Evolutionary conservation across 2,113 vertebrate genomes (phyloP).

Genomic region (Hypomesus transpacificus): DNA sequence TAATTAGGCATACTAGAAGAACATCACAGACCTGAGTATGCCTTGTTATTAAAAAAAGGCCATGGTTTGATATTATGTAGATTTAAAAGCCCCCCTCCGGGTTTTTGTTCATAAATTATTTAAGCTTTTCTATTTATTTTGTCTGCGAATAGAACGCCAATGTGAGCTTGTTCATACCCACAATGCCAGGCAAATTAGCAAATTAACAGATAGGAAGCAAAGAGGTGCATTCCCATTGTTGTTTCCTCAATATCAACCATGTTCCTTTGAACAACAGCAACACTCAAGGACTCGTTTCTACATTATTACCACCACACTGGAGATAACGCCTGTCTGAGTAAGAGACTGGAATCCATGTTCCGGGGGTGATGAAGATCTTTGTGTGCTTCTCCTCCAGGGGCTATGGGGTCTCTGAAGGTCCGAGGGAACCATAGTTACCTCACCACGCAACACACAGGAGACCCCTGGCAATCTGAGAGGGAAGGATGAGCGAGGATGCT

Average conservation of each 20-base stretch:
- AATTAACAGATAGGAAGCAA: conserved; percentile 51
- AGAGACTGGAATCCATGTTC: conserved; percentile 30
- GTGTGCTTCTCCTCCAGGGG: conserved; percentile 21
- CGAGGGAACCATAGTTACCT: conserved; percentile 27
- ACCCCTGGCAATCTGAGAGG: not conserved
- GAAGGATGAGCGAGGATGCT: not conserved
- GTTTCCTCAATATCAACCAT: conserved; percentile 38
- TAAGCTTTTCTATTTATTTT: conserved; percentile 48
- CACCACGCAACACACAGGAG: conserved; percentile 27
- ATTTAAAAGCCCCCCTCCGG: conserved; percentile 67
- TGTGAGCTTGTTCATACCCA: conserved; percentile 48
- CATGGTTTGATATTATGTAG: conserved; percentile 72
- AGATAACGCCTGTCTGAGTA: conserved; percentile 21
- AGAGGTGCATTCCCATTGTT: conserved; percentile 36
- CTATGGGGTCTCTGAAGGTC: conserved; percentile 14
- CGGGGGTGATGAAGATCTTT: conserved; percentile 26
- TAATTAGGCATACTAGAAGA: conserved; percentile 72
- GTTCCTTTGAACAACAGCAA: conserved; percentile 54
- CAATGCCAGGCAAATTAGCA: conserved; percentile 62
- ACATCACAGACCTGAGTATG: conserved; percentile 68
- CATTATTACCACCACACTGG: conserved; percentile 44
- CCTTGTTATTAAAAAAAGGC: conserved; percentile 67
- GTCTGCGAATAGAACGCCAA: conserved; percentile 55
- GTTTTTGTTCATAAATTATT: conserved; percentile 68
- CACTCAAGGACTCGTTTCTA: conserved; percentile 61